Conservation (phyloP, 2,888 invertebrate species). For the Oscheius sp. region DNA sequence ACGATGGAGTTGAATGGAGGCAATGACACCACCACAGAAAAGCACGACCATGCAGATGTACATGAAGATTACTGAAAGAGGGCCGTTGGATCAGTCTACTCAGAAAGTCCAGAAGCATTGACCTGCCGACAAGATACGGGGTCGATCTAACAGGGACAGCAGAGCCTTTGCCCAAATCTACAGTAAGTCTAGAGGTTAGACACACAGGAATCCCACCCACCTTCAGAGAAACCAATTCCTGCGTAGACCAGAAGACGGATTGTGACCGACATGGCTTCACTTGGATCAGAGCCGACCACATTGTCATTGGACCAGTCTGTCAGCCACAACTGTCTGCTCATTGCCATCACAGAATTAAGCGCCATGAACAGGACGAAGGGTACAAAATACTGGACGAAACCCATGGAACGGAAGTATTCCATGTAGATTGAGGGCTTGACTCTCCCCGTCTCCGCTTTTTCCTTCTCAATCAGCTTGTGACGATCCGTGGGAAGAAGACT, state of each 20-base stretch:
- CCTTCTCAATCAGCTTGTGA: constrained; percentile 61
- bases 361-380: constrained; percentile 47
- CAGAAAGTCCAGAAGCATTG: too few species aligned
- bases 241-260: constrained; percentile 67
- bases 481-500: constrained; percentile 12
- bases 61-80: constrained; percentile 49
- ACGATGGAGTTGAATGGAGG: constrained; percentile 66
- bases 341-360: constrained; percentile 56
- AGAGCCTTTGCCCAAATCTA: too few species aligned
- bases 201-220: constrained; percentile 34
- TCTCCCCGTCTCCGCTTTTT: constrained; percentile 68
- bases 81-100: background rate
- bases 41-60: constrained; percentile 63
- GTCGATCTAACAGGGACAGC: too few species aligned
- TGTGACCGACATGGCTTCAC: constrained; percentile 47
- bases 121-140: too few species aligned
- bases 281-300: constrained; percentile 43
- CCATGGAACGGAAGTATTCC: constrained; percentile 69
- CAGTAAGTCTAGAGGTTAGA: too few species aligned
- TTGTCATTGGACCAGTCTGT: constrained; percentile 71
- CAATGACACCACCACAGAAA: constrained; percentile 66
- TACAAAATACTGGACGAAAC: constrained; percentile 56
- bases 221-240: constrained; percentile 64
- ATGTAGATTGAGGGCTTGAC: constrained; percentile 66
- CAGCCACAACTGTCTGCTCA: constrained; percentile 69